Conservation (phyloP, 2,113 vertebrate species). For the Oostethus manadensis region DNA sequence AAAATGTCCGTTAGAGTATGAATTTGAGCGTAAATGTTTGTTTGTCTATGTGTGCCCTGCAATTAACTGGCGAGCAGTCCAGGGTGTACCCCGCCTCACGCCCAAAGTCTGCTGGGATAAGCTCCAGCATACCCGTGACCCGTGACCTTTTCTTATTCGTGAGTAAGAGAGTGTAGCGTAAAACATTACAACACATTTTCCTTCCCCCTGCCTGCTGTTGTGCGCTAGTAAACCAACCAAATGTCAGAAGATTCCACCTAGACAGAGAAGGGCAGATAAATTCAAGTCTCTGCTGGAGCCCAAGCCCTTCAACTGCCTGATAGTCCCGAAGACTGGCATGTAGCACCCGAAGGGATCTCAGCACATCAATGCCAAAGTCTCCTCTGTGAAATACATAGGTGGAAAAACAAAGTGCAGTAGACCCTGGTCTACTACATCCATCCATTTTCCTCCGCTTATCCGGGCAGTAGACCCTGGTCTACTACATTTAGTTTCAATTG, state of each 20-base stretch:
- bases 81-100: no score
- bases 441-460: no score
- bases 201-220: conserved; percentile 8
- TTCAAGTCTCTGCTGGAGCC: conserved; percentile 35
- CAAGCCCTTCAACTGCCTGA: conserved; percentile 25
- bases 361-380: conserved; percentile 3
- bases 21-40: no score
- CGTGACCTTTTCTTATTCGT: no score
- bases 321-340: conserved; percentile 25
- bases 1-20: no score
- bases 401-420: conserved; percentile 1
- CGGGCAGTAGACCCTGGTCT: no score
- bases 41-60: no score
- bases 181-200: neutral
- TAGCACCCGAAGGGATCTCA: neutral
- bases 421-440: no score
- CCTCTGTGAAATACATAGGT: conserved; percentile 10
- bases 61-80: no score
- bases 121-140: no score
- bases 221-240: conserved; percentile 41
- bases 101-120: no score
- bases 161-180: neutral
- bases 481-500: no score
- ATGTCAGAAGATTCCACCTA: conserved; percentile 40
- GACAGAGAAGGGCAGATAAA: conserved; percentile 36